Base-by-base conservation (phyloP, 2,797 vertebrate genomes). In the Myotis findleyi region DNA sequence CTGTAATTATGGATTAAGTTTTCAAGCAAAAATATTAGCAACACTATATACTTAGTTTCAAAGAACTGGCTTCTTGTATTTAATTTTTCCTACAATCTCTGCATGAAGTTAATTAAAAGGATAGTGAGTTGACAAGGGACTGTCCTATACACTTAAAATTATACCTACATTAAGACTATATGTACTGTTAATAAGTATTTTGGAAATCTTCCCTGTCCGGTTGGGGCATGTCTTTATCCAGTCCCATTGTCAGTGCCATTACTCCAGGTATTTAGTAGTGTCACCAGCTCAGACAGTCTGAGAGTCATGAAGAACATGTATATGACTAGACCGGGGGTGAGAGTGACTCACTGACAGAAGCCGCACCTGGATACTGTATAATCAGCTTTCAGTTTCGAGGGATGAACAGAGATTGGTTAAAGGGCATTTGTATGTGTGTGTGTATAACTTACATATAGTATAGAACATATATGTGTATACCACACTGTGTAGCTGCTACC, bases 91-190 rank as follows among this genome's bases (percentile, higher is more conserved):
- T 21, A 82, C 17, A 77, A 1, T 92, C 6, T 86, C 8, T 83
- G 27, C 25, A 62, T 91, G 77, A 88, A 59, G 57, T 91, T 89
- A 69, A 89, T 79, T 7, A 71, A 72, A 89, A 88, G 47, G 17
- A 8, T 73, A 75, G 38, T 90, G 55, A 83, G 62, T 92, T n/a
- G 25, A 77, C 44, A 84, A 51, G 53, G n/a, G 88, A 33, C n/a
- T 91, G 64, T 27, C 16, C 25, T 0, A 0, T n/a, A 47, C 72
- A 62, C 36, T 91, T 81, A 71, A 89, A 76, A 85, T 75, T 23
- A 81, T 1, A 53, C 27, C 14, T 23, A 2, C 62, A 6, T 62
- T 25, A 84, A 77, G 75, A 47, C 20, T 17, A 5, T 83, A 30
- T 59, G 3, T 53, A 49, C 16, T 76, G n/a, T 73, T 75, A 83